phyloP scores from a whole-genome alignment of 2,797 vertebrate genomes.

The Syncerus caffer region DNA sequence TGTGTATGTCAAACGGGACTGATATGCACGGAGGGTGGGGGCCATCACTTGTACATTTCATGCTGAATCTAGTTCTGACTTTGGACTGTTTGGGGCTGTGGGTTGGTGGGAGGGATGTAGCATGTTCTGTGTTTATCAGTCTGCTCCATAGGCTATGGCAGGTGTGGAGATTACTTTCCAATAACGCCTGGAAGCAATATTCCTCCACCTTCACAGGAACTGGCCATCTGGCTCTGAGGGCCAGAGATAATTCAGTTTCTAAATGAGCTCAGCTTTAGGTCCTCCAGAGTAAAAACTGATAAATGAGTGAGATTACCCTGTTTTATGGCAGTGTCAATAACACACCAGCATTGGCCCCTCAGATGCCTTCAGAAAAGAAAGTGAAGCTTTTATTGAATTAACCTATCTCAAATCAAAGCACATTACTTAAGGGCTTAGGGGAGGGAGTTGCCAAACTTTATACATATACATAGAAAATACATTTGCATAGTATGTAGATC shows the following conservation, averaged over 20 bases:
- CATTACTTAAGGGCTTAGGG: background rate
- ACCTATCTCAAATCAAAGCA: conserved; percentile 31
- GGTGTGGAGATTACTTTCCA: conserved; percentile 80
- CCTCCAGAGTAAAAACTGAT: conserved; percentile 78
- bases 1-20: conserved; percentile 72
- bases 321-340: conserved; percentile 68
- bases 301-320: conserved; percentile 79
- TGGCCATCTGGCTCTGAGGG: conserved; percentile 81
- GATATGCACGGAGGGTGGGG: conserved; percentile 52
- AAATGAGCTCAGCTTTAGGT: conserved; percentile 67
- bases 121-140: conserved; percentile 67
- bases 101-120: conserved; percentile 1
- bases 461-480: background rate
- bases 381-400: conserved; percentile 62
- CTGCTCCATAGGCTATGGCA: conserved; percentile 73
- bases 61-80: conserved; percentile 73
- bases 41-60: conserved; percentile 72
- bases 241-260: conserved; percentile 80
- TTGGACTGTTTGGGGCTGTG: conserved; percentile 66
- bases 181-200: conserved; percentile 64
- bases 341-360: conserved; percentile 70
- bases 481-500: conserved; percentile 12
- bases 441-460: background rate
- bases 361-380: conserved; percentile 65
- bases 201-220: conserved; percentile 78